Percentiles rank a stretch among this genome's conserved stretches.
These are phyloP conservation scores for Enteromius afrohamiltoni DNA, from an alignment of 2,797 vertebrate species.

Conservation along the genomic window DNA sequence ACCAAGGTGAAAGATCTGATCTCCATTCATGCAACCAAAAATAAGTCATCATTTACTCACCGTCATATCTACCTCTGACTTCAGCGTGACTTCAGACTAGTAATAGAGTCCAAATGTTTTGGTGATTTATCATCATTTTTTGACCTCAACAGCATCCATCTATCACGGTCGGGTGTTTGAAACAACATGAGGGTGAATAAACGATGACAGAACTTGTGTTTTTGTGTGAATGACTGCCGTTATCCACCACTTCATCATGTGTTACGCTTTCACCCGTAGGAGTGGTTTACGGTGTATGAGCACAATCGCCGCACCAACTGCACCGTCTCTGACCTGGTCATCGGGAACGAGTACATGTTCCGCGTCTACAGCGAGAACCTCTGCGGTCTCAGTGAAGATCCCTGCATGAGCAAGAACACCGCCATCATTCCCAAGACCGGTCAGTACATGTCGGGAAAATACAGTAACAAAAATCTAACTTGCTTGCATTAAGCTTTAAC, in stretches of 20 bases:
- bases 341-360: conserved; percentile 91
- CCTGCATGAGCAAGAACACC: conserved; percentile 82
- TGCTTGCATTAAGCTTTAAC: too few relatives aligned
- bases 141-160: not conserved
- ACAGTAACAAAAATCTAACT: not conserved
- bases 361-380: conserved; percentile 87
- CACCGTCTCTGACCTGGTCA: conserved; percentile 86
- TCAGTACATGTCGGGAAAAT: conserved; percentile 51
- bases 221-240: not conserved
- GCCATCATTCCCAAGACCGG: conserved; percentile 84
- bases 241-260: not conserved
- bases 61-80: not conserved
- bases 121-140: not conserved
- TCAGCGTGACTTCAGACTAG: not conserved
- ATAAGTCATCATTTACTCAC: not conserved
- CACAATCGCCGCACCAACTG: conserved; percentile 85
- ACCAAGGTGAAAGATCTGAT: conserved; percentile 79
- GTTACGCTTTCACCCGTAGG: conserved; percentile 69
- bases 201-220: not conserved
- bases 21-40: not conserved
- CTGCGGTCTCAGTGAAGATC: conserved; percentile 83
- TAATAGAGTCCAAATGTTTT: not conserved
- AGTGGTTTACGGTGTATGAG: conserved; percentile 90
- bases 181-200: not conserved
- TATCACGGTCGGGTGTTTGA: not conserved